Conservation (phyloP, 2,888 invertebrate genomes). For the Lottia gigantea region DNA sequence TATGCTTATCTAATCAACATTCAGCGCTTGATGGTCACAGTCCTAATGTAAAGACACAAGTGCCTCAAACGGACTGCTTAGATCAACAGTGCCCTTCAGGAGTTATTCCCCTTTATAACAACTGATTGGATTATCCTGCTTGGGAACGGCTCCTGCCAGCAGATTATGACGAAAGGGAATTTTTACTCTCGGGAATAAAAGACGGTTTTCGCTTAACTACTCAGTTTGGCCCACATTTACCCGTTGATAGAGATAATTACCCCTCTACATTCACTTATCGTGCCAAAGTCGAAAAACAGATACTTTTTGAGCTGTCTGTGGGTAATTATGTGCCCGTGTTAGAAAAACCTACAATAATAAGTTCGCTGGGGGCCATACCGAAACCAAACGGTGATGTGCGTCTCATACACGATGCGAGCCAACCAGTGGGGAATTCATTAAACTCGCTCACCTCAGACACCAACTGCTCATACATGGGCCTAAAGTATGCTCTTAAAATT, state of each 20-base stretch:
- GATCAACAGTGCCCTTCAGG: too few species aligned
- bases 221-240: not conserved
- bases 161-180: not conserved
- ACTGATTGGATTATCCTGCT: too few species aligned
- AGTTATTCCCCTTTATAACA: too few species aligned
- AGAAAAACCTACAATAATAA: not conserved
- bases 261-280: not conserved
- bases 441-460: slow-evolving; percentile 1
- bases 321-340: not conserved
- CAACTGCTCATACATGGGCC: slow-evolving; percentile 3
- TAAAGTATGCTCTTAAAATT: not conserved
- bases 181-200: not conserved
- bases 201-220: not conserved
- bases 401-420: slow-evolving; percentile 9
- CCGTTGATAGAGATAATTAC: not conserved
- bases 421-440: not conserved
- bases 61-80: too few species aligned
- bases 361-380: not conserved
- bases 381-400: not conserved
- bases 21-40: not conserved
- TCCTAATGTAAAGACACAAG: not conserved
- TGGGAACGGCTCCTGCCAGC: not conserved
- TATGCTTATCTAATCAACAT: slow-evolving; percentile 3
- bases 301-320: not conserved
- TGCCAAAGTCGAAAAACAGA: not conserved